These are phyloP conservation scores for Chaunax sp. DNA, from an alignment of 2,797 vertebrate genomes.

Conservation along the genomic window DNA sequence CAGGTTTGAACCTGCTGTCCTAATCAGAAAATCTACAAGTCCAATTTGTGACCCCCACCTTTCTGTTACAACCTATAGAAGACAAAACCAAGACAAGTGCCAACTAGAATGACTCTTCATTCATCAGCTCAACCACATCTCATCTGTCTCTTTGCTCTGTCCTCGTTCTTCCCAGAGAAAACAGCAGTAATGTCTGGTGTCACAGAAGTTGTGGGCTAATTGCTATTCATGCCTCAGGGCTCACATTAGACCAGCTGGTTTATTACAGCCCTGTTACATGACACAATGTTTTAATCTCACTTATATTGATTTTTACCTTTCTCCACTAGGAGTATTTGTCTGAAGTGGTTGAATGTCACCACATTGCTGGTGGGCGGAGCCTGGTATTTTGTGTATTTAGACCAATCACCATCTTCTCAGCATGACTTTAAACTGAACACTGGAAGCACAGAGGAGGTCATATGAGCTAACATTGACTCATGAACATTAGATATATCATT, in stretches of 20 bases:
- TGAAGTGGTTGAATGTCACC: conserved; percentile 37
- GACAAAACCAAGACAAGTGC: no score
- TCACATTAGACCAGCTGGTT: conserved; percentile 45
- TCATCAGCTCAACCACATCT: no score
- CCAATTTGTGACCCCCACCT: no score
- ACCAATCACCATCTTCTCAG: conserved; percentile 22
- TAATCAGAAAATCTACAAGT: no score
- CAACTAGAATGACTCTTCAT: no score
- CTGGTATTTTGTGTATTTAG: conserved; percentile 38
- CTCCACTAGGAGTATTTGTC: conserved; percentile 22
- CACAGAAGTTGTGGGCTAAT: conserved; percentile 53
- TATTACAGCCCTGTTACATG: conserved; percentile 48
- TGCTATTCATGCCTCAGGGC: conserved; percentile 59
- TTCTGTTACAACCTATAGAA: no score
- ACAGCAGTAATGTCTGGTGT: conserved; percentile 48
- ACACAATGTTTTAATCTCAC: conserved; percentile 43
- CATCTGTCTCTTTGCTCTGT: no score
- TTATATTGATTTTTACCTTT: conserved; percentile 50
- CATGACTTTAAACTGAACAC: conserved; percentile 1
- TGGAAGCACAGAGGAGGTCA: conserved; percentile 39
- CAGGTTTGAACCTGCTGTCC: no score
- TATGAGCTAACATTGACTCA: conserved; percentile 36
- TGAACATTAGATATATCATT: conserved; percentile 30
- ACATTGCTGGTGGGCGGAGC: neutral
- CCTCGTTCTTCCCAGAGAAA: conserved; percentile 30